Percentiles rank a stretch among this genome's conserved stretches.
phyloP scores from a whole-genome alignment of 2,888 invertebrate species.

The Athrips mouffetella region DNA sequence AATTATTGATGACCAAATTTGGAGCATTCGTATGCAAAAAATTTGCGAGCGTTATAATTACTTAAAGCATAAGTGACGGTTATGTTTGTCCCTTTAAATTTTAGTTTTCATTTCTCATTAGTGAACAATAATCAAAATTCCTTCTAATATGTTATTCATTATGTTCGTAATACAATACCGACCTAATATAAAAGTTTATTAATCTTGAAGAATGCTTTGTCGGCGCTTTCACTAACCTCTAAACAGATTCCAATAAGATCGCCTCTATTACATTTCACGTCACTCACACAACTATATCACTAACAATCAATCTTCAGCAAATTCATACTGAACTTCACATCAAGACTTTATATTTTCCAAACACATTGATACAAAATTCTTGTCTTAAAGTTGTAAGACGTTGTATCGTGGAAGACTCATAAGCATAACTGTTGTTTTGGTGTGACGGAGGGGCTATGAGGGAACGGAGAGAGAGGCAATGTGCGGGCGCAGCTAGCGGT shows the following conservation, averaged over 20 bases:
- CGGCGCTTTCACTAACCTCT: slow-evolving; percentile 8
- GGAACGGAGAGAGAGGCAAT: slow-evolving; percentile 9
- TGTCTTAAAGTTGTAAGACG: slow-evolving; percentile 9
- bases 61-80: too few species aligned
- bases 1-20: too few species aligned
- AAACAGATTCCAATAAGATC: neutral
- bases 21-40: too few species aligned
- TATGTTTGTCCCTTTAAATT: too few species aligned
- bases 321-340: neutral
- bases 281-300: neutral
- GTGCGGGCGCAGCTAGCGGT: slow-evolving; percentile 20
- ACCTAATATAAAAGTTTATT: too few species aligned
- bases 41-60: too few species aligned
- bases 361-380: neutral
- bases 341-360: neutral
- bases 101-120: too few species aligned
- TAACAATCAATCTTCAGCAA: neutral
- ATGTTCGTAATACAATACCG: too few species aligned
- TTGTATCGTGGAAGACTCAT: slow-evolving; percentile 9
- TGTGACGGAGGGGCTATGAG: slow-evolving; percentile 12
- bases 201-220: too few species aligned
- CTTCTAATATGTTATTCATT: too few species aligned
- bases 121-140: too few species aligned
- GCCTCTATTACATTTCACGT: neutral
- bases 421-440: slow-evolving; percentile 21